Evolutionary conservation across 2,888 invertebrate genomes (phyloP).

Genomic region (Nasonia oneida): DNA sequence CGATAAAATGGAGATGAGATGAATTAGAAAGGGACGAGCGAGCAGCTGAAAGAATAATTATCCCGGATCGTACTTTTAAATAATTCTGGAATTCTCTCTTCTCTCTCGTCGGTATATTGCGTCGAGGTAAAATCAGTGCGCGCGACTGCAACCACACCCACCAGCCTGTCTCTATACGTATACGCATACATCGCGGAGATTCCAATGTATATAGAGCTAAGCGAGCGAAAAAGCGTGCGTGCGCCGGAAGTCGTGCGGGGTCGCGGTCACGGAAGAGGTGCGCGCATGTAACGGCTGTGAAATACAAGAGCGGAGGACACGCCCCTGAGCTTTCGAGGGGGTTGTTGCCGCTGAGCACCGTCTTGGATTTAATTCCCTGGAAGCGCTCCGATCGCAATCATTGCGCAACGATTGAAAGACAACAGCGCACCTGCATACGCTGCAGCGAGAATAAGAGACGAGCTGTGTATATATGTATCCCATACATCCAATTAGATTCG

Average conservation of each 20-base stretch:
- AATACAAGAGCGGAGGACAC: slow-evolving; percentile 45
- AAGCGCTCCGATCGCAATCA: not conserved
- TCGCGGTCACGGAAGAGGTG: slow-evolving; percentile 22
- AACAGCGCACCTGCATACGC: not conserved
- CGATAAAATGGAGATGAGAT: not conserved
- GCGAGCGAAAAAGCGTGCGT: not conserved
- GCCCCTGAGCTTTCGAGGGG: slow-evolving; percentile 22
- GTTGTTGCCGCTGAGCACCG: not conserved
- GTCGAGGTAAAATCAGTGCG: slow-evolving; percentile 72
- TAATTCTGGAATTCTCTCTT: not conserved
- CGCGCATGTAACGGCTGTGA: slow-evolving; percentile 27
- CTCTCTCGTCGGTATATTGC: not conserved
- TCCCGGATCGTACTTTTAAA: too few relatives aligned
- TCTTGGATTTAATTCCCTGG: slow-evolving; percentile 25
- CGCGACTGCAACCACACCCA: slow-evolving; percentile 71
- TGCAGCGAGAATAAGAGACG: not conserved
- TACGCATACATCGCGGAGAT: not conserved
- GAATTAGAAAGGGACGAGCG: not conserved
- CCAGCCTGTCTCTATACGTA: not conserved
- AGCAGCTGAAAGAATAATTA: not conserved
- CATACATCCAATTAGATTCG: slow-evolving; percentile 77
- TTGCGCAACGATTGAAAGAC: not conserved
- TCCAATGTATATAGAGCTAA: not conserved
- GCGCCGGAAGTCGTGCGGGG: not conserved
- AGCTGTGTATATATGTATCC: slow-evolving; percentile 66